Evolutionary conservation across 1,140 invertebrate species (phyloP).

Genomic region (Lordiphosa mommai): DNA sequence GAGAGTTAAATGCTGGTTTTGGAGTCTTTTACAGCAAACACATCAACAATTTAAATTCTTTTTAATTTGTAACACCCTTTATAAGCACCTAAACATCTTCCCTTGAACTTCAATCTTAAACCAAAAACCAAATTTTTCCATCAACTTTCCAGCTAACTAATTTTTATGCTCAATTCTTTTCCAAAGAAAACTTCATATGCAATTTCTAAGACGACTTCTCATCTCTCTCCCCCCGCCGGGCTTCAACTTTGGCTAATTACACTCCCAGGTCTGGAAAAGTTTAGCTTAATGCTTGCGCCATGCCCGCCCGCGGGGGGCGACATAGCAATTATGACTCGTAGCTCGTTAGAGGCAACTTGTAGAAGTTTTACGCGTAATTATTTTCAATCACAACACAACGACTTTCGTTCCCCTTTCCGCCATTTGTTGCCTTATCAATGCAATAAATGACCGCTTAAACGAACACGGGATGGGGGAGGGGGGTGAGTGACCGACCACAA

Average conservation of each 20-base stretch:
- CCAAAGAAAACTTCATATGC: slow-evolving; percentile 2
- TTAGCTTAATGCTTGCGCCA: slow-evolving; percentile 1
- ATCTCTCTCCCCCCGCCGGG: not conserved
- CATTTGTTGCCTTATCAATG: not conserved
- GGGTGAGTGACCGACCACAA: not conserved
- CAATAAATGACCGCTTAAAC: too few species aligned
- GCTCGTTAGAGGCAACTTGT: slow-evolving; percentile 31
- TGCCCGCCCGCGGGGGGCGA: slow-evolving; percentile 22
- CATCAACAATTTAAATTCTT: too few species aligned
- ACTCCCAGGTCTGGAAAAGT: slow-evolving; percentile 14
- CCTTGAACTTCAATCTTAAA: too few species aligned
- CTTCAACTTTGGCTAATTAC: slow-evolving; percentile 24
- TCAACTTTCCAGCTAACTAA: too few species aligned
- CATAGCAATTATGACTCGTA: slow-evolving; percentile 29
- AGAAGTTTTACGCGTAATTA: slow-evolving; percentile 35
- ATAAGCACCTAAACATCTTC: too few species aligned
- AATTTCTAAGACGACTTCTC: not conserved
- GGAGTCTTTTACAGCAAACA: too few species aligned
- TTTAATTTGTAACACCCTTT: too few species aligned
- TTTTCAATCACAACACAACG: slow-evolving; percentile 27
- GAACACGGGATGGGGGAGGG: too few species aligned
- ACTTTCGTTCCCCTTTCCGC: not conserved
- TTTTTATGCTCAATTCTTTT: too few species aligned
- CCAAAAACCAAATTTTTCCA: too few species aligned
- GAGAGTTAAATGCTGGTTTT: too few species aligned